Conservation (phyloP, 2,888 invertebrate species). For the Thumatha senex region DNA sequence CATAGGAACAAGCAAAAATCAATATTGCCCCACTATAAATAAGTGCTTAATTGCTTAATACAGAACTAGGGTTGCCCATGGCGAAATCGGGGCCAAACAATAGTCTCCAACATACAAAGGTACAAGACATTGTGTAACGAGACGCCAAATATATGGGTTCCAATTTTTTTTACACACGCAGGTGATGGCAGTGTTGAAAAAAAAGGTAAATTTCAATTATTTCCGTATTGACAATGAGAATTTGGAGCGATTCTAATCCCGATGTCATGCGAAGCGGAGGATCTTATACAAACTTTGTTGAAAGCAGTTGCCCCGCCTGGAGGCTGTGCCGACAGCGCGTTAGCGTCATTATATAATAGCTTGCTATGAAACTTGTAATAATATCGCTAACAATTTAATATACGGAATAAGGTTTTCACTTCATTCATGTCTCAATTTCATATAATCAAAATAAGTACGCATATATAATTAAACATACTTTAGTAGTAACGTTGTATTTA, state of each 20-base stretch:
- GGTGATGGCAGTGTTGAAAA: slow-evolving; percentile 71
- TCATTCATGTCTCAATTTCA: not conserved
- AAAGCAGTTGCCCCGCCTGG: slow-evolving; percentile 31
- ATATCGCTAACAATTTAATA: slow-evolving; percentile 34
- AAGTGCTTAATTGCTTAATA: slow-evolving; percentile 68
- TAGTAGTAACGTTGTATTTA: too few relatives aligned
- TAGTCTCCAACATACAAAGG: slow-evolving; percentile 57
- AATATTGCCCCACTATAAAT: slow-evolving; percentile 63
- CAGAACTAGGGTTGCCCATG: slow-evolving; percentile 47
- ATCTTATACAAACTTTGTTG: slow-evolving; percentile 29
- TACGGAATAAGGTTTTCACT: slow-evolving; percentile 20
- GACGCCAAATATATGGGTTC: slow-evolving; percentile 71
- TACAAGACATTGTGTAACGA: slow-evolving; percentile 77
- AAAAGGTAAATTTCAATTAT: slow-evolving; percentile 74
- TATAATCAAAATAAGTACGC: too few relatives aligned
- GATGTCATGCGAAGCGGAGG: slow-evolving; percentile 52
- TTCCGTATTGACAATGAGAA: slow-evolving; percentile 65
- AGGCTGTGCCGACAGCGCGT: slow-evolving; percentile 23
- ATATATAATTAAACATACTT: too few relatives aligned
- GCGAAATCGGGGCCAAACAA: slow-evolving; percentile 57
- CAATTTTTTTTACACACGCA: slow-evolving; percentile 65
- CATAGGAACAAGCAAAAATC: slow-evolving; percentile 56
- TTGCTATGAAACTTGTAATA: slow-evolving; percentile 26
- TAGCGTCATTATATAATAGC: slow-evolving; percentile 25
- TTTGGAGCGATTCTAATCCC: slow-evolving; percentile 62